Base-by-base conservation (phyloP, 2,797 vertebrate genomes). In the Xenops minutus region DNA sequence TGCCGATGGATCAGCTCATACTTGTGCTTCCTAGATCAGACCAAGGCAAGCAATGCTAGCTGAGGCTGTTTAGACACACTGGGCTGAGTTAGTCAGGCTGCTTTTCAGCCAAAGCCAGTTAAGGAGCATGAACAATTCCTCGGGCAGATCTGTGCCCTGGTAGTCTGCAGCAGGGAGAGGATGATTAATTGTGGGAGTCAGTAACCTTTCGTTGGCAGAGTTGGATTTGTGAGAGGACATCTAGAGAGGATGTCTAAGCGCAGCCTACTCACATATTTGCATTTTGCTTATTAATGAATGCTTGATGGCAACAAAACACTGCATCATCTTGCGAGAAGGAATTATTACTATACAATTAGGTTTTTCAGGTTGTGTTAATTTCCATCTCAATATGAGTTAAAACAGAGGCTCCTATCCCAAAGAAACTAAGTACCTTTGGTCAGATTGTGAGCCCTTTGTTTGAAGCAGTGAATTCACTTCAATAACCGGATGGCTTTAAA, bases 121-220 rank as follows among this genome's bases (percentile, higher is more conserved):
- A 55, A 84, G 58, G 58, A 77, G 22, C 30, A 5, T 12, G 34
- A 69, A 44, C 55, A 39, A 2, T 10, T 69, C 46, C 26, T 10
- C 30, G 32, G 32, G 49, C 34, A 59, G 59, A n/a, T 82, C 36
- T 62, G 46, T 27, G 59, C 63, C 9, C 30, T 17, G 46, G 16
- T n/a, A 55, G 51, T 44, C 59, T 73, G 66, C 67, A 81, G 56
- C 76, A 46, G 61, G 54, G 86, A 46, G 44, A 81, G 30, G 59
- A 41, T 12, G 43, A 36, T 0, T 0, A 49, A 69, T 20, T 3
- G 5, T 12, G 43, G 48, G 59, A 85, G 56, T 55, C 52, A 10
- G n/a, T 59, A 74, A 82, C 27, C 37, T 72, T 52, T 61, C 51
- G 11, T 6, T 52, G 81, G 71, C 67, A 43, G 64, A 48, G 61